Conservation (phyloP, 2,113 vertebrate species). For the Gasterosteus aculeatus region DNA sequence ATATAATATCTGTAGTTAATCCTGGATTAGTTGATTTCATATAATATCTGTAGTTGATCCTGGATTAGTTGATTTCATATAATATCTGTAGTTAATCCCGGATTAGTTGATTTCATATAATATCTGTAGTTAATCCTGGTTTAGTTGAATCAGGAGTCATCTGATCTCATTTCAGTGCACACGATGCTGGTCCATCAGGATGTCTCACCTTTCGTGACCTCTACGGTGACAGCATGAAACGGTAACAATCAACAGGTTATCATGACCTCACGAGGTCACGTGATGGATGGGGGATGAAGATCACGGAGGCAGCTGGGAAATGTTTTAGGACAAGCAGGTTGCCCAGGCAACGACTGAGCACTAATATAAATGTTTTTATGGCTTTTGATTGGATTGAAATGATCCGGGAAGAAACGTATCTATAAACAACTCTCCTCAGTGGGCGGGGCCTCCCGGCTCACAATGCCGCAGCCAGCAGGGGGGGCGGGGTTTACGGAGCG, state of each 20-base stretch:
- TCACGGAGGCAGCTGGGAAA: conserved; percentile 24
- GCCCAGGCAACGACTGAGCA: not conserved
- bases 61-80: too few relatives aligned
- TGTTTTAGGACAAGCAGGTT: conserved; percentile 29
- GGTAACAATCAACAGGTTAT: conserved; percentile 71
- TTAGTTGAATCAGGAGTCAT: too few relatives aligned
- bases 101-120: too few relatives aligned
- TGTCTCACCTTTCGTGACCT: conserved; percentile 80
- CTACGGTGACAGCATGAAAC: conserved; percentile 81
- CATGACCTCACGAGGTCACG: conserved; percentile 37
- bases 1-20: too few relatives aligned
- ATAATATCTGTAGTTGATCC: too few relatives aligned
- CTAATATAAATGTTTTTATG: not conserved
- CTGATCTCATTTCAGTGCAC: not conserved
- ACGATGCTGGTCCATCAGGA: conserved; percentile 35
- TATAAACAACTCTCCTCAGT: conserved; percentile 27
- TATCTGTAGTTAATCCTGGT: too few relatives aligned
- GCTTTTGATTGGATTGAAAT: not conserved
- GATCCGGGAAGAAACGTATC: not conserved
- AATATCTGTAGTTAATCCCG: too few relatives aligned
- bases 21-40: too few relatives aligned
- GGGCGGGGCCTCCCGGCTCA: conserved; percentile 43
- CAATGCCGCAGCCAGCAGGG: conserved; percentile 56
- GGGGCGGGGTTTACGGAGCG: not conserved
- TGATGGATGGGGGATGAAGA: conserved; percentile 35